Evolutionary conservation across 1,140 invertebrate species (phyloP).

Genomic region (Temnothorax longispinosus): DNA sequence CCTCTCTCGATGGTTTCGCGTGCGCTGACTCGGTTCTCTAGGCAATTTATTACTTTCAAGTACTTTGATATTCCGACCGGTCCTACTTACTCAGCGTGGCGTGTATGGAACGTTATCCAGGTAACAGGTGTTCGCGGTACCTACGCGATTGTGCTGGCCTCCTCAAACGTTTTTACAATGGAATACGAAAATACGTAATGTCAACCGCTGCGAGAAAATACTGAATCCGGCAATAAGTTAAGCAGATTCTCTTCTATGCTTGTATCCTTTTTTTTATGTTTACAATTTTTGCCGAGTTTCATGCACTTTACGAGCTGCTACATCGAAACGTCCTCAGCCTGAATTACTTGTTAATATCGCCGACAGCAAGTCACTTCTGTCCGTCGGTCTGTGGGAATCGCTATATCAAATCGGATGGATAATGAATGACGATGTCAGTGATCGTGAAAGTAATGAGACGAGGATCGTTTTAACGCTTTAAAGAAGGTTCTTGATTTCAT

Average conservation of each 20-base stretch:
- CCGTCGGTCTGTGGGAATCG: slow-evolving; percentile 60
- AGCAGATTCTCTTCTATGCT: slow-evolving; percentile 76
- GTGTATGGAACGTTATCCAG: slow-evolving; percentile 62
- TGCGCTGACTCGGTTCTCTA: slow-evolving; percentile 50
- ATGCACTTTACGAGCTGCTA: slow-evolving; percentile 77
- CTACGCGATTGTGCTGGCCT: slow-evolving; percentile 3
- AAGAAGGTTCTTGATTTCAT: slow-evolving; percentile 91
- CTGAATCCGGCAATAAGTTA: slow-evolving; percentile 86
- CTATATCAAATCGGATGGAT: slow-evolving; percentile 72
- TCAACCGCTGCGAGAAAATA: slow-evolving; percentile 81
- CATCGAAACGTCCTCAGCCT: slow-evolving; percentile 68
- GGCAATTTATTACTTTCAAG: slow-evolving; percentile 64
- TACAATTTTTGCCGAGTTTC: slow-evolving; percentile 73
- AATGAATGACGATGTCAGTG: slow-evolving; percentile 70
- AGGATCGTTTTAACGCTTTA: slow-evolving; percentile 80
- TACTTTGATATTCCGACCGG: slow-evolving; percentile 62
- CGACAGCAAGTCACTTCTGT: slow-evolving; percentile 61
- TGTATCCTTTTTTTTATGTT: slow-evolving; percentile 43
- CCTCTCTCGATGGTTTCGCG: slow-evolving; percentile 74
- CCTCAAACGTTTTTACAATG: slow-evolving; percentile 35
- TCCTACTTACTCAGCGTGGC: slow-evolving; percentile 48
- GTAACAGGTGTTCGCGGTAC: slow-evolving; percentile 26
- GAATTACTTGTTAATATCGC: slow-evolving; percentile 75
- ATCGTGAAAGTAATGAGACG: slow-evolving; percentile 81
- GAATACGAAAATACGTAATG: slow-evolving; percentile 70